Conservation (phyloP, 2,113 vertebrate genomes). For the Vireo altiloquus region DNA sequence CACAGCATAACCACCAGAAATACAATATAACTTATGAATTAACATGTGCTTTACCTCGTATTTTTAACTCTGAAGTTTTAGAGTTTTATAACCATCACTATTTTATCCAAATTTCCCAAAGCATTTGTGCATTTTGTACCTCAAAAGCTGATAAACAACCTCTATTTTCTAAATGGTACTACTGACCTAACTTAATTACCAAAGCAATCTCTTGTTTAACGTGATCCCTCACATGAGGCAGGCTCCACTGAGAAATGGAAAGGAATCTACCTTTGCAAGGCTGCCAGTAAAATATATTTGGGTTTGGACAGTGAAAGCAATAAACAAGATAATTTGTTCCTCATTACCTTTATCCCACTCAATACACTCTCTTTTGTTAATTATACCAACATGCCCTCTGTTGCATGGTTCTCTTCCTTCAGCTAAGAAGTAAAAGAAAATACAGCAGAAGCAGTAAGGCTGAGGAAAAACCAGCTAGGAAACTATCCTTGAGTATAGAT, state of each 20-base stretch:
- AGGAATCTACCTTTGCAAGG: not conserved
- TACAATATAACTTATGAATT: not conserved
- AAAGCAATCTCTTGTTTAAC: not conserved
- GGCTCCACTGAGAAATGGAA: not conserved
- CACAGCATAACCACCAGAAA: not conserved
- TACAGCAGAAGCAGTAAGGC: not conserved
- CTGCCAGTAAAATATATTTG: not conserved
- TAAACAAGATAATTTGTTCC: not conserved
- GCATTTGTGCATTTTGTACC: not conserved
- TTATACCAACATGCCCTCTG: not conserved
- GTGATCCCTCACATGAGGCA: not conserved
- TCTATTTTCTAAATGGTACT: not conserved
- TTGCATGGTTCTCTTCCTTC: not conserved
- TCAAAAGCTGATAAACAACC: not conserved
- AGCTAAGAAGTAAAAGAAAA: not conserved
- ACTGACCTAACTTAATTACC: not conserved
- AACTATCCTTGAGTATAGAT: not conserved
- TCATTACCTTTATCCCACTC: not conserved
- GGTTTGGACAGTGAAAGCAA: not conserved
- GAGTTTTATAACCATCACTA: not conserved
- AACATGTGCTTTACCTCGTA: not conserved
- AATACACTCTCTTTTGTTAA: not conserved
- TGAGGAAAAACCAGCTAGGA: not conserved
- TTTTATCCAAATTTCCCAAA: not conserved
- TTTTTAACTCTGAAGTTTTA: not conserved